Percentiles rank a stretch among this genome's conserved stretches.
Conservation (phyloP, 2,888 invertebrate genomes). For the Steinernema carpocapsae region DNA sequence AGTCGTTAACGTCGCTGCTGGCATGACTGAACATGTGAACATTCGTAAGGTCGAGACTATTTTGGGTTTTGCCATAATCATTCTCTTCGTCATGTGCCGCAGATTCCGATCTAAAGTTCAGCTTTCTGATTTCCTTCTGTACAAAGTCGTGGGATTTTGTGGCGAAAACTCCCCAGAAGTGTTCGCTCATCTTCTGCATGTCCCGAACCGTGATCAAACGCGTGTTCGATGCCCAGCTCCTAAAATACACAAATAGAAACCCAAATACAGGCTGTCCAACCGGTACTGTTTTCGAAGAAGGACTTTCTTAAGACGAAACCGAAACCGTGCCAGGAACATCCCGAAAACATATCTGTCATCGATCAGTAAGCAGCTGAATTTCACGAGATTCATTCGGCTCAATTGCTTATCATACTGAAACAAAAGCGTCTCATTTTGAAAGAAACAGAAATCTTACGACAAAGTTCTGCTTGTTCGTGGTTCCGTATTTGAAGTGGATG, state of each 20-base stretch:
- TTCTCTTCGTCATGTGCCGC: neutral
- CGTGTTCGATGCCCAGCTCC: slow-evolving; percentile 37
- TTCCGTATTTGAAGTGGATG: slow-evolving; percentile 49
- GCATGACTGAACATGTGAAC: neutral
- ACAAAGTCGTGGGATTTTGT: slow-evolving; percentile 19
- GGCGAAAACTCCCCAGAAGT: slow-evolving; percentile 36
- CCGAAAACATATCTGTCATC: slow-evolving; percentile 49
- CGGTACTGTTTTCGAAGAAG: slow-evolving; percentile 41
- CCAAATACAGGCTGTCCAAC: neutral
- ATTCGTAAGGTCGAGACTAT: neutral
- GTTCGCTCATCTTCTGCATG: slow-evolving; percentile 39
- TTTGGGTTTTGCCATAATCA: neutral
- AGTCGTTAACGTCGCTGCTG: neutral
- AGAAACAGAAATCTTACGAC: slow-evolving; percentile 40
- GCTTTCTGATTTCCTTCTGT: slow-evolving; percentile 34
- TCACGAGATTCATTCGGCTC: slow-evolving; percentile 58
- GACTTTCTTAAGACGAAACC: slow-evolving; percentile 59
- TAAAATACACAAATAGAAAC: neutral
- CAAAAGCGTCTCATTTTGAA: neutral
- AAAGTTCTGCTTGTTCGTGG: slow-evolving; percentile 51
- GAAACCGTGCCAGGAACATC: slow-evolving; percentile 53
- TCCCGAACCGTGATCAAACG: slow-evolving; percentile 38
- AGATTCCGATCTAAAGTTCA: slow-evolving; percentile 6
- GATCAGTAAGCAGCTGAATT: slow-evolving; percentile 52
- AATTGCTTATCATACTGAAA: slow-evolving; percentile 57